Evolutionary conservation across 2,797 vertebrate species (phyloP).

Genomic region (Scarus forsteni): DNA sequence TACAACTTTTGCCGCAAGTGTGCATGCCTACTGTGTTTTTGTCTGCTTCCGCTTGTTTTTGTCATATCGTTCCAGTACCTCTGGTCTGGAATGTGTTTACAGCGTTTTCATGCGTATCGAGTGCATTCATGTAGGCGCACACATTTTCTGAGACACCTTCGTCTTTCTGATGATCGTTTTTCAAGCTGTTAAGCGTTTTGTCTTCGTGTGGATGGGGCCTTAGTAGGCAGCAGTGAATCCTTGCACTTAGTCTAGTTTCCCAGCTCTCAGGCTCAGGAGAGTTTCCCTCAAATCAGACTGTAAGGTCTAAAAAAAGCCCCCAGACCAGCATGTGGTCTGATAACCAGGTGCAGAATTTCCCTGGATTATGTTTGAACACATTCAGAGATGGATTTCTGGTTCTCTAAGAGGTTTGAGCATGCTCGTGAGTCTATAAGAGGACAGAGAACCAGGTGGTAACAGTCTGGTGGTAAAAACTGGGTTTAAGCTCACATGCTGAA

Average conservation of each 20-base stretch:
- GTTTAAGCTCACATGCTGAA: slow-evolving; percentile 29
- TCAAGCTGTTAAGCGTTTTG: too few relatives aligned
- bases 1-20: too few relatives aligned
- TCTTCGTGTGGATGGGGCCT: too few relatives aligned
- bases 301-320: not conserved
- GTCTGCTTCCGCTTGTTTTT: too few relatives aligned
- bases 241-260: not conserved
- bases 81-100: too few relatives aligned
- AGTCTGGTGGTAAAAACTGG: not conserved
- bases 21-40: too few relatives aligned
- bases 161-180: too few relatives aligned
- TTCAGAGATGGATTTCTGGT: not conserved
- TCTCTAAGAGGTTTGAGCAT: not conserved
- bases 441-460: not conserved
- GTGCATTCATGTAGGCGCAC: too few relatives aligned
- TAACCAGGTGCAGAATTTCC: slow-evolving; percentile 9
- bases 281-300: slow-evolving; percentile 14
- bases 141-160: too few relatives aligned
- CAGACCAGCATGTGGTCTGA: not conserved
- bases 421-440: not conserved
- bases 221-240: too few relatives aligned
- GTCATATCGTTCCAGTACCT: too few relatives aligned
- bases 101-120: too few relatives aligned
- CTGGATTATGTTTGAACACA: not conserved
- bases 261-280: not conserved